Evolutionary conservation across 2,797 vertebrate genomes (phyloP).

Genomic region (Spinus olivaceus): DNA sequence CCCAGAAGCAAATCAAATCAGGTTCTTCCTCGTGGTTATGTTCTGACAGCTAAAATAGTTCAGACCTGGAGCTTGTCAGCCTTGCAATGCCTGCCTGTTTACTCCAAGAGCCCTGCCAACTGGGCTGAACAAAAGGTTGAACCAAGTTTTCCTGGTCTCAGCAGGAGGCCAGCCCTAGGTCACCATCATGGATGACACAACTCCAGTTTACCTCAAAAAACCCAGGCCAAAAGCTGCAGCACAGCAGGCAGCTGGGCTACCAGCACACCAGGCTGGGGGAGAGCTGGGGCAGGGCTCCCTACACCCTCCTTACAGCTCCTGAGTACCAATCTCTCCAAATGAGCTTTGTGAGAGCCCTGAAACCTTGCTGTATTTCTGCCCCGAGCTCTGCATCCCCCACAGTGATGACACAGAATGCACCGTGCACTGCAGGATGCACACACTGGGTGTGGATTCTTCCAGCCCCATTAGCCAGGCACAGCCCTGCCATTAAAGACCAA

Average conservation of each 20-base stretch:
- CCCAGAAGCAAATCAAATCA: neutral
- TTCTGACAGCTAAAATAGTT: neutral
- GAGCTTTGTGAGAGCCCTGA: neutral
- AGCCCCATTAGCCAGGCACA: conserved; percentile 44
- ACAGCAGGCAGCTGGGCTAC: neutral
- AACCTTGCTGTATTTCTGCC: conserved; percentile 24
- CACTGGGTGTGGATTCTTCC: conserved; percentile 44
- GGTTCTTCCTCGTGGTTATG: neutral
- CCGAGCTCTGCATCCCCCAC: neutral
- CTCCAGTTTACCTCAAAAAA: neutral
- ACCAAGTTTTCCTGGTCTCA: neutral
- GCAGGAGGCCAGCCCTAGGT: neutral
- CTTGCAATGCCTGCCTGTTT: neutral
- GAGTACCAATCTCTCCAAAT: neutral
- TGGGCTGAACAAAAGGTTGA: neutral
- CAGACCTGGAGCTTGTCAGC: neutral
- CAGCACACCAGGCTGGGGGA: accelerated
- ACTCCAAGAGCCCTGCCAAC: neutral
- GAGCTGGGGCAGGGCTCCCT: neutral
- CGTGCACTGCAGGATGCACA: conserved; percentile 30
- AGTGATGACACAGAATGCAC: conserved; percentile 41
- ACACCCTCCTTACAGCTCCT: neutral
- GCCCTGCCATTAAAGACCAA: conserved; percentile 32
- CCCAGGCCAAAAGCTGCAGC: neutral
- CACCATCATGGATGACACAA: accelerated